These are phyloP conservation scores for Hypothenemus hampei DNA, from an alignment of 1,140 invertebrate genomes.

Conservation along the genomic window DNA sequence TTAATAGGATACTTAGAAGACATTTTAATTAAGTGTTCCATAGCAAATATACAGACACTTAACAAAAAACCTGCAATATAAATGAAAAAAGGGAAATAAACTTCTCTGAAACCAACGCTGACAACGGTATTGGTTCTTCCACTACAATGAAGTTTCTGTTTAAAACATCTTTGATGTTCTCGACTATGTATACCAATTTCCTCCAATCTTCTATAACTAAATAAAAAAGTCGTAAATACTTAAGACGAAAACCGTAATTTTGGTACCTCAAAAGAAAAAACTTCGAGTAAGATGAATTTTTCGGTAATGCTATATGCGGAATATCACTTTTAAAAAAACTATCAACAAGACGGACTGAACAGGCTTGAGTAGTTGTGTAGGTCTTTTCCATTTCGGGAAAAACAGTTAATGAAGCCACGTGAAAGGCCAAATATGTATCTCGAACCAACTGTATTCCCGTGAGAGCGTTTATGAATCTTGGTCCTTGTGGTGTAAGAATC, in stretches of 20 bases:
- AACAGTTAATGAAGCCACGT: constrained; percentile 52
- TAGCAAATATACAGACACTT: background rate
- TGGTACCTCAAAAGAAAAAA: constrained; percentile 55
- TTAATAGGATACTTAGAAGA: too few relatives aligned
- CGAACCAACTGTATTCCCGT: constrained; percentile 53
- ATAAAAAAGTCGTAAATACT: background rate
- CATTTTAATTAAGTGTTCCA: background rate
- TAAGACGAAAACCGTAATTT: background rate
- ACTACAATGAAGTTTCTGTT: background rate
- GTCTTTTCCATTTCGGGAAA: constrained; percentile 57
- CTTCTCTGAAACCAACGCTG: constrained; percentile 2
- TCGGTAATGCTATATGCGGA: constrained; percentile 25
- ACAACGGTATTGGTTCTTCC: background rate
- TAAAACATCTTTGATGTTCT: constrained; percentile 3
- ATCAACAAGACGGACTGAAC: constrained; percentile 32
- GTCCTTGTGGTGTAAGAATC: constrained; percentile 49
- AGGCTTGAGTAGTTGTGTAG: constrained; percentile 59
- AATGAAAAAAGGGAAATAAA: background rate
- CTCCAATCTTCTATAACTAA: constrained; percentile 6
- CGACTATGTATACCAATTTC: constrained; percentile 3
- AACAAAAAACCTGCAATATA: background rate
- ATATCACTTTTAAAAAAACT: constrained; percentile 8
- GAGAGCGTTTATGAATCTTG: constrained; percentile 50
- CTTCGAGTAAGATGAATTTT: constrained; percentile 55
- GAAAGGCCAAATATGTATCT: constrained; percentile 58